These are phyloP conservation scores for Rhagium mordax DNA, from an alignment of 2,888 invertebrate species.

Conservation along the genomic window DNA sequence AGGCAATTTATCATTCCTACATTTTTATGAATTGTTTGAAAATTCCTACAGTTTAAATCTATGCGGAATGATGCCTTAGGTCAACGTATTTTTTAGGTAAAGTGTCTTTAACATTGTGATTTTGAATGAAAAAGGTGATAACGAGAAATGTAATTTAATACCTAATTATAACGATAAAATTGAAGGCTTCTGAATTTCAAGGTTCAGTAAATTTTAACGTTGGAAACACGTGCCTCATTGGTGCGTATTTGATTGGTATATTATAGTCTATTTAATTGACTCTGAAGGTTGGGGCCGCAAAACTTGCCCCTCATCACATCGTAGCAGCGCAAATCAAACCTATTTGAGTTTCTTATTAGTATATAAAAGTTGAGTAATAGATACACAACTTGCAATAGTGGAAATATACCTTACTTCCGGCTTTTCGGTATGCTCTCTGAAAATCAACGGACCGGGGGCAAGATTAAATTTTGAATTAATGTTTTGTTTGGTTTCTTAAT, in stretches of 20 bases:
- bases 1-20: conserved; percentile 6
- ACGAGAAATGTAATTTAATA: conserved; percentile 20
- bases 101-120: neutral
- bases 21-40: neutral
- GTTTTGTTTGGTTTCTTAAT: too few species aligned
- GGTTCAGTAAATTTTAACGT: conserved; percentile 16
- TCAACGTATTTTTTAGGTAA: neutral
- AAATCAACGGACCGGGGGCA: too few species aligned
- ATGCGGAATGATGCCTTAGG: neutral
- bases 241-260: conserved; percentile 18
- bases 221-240: conserved; percentile 28
- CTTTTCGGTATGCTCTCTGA: too few species aligned
- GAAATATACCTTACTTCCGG: too few species aligned
- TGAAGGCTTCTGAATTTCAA: conserved; percentile 20
- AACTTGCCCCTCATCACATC: too few species aligned
- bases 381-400: too few species aligned
- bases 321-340: too few species aligned
- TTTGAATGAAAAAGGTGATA: neutral
- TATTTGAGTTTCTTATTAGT: too few species aligned
- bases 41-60: neutral
- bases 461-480: too few species aligned
- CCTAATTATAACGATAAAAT: conserved; percentile 25
- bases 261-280: too few species aligned
- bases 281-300: too few species aligned
- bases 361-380: too few species aligned